These are phyloP conservation scores for Antitype chi DNA, from an alignment of 2,888 invertebrate genomes.

Conservation along the genomic window DNA sequence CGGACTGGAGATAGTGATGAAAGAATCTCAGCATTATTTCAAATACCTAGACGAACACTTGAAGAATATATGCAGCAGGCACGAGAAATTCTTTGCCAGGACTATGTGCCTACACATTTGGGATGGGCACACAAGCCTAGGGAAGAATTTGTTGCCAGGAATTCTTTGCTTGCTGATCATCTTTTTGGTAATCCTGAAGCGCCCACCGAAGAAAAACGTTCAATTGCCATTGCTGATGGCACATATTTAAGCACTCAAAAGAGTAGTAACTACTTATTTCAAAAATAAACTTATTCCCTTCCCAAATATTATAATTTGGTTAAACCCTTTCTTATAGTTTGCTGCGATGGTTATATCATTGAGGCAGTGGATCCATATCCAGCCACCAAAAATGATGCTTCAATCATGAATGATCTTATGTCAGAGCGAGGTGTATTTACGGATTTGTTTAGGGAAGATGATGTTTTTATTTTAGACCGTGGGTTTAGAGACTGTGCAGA, in stretches of 20 bases:
- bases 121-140: constrained; percentile 11
- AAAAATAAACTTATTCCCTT: constrained; percentile 28
- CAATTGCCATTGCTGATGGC: constrained; percentile 23
- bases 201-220: constrained; percentile 11
- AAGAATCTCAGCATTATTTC: constrained; percentile 7
- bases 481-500: constrained; percentile 7
- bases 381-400: constrained; percentile 23
- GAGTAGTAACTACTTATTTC: constrained; percentile 22
- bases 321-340: constrained; percentile 35
- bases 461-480: constrained; percentile 8
- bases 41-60: neutral
- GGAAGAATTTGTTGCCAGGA: constrained; percentile 14
- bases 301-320: constrained; percentile 27
- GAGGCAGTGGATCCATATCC: constrained; percentile 13
- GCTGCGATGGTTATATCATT: constrained; percentile 27
- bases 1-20: neutral
- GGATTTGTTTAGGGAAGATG: neutral
- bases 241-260: constrained; percentile 31
- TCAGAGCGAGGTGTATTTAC: neutral
- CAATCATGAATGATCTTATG: constrained; percentile 3
- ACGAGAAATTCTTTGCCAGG: no score
- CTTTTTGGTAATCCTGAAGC: constrained; percentile 28
- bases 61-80: neutral
- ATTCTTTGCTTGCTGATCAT: constrained; percentile 2
- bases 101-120: constrained; percentile 8